Conservation (phyloP, 2,888 invertebrate genomes). For the Cyclophora punctaria region DNA sequence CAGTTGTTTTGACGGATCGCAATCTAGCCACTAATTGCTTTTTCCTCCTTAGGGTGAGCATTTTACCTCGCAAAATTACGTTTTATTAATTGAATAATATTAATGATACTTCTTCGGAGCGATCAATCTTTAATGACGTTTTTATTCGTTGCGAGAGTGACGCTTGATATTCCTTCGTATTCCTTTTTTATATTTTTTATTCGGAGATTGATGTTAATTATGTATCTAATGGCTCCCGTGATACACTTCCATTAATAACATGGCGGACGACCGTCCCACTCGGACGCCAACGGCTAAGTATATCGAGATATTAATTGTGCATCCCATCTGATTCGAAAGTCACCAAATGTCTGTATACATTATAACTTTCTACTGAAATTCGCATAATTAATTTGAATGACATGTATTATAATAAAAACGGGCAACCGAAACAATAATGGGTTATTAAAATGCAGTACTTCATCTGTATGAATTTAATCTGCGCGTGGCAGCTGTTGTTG, state of each 20-base stretch:
- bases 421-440: constrained; percentile 51
- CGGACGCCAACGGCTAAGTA: constrained; percentile 11
- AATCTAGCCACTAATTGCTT: constrained; percentile 76
- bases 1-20: constrained; percentile 75
- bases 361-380: constrained; percentile 17
- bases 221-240: constrained; percentile 73
- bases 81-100: constrained; percentile 76
- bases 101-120: constrained; percentile 70
- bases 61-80: constrained; percentile 68
- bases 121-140: constrained; percentile 74
- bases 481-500: constrained; percentile 57
- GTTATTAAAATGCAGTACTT: constrained; percentile 64
- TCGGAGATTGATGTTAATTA: constrained; percentile 68
- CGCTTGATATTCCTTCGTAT: constrained; percentile 45
- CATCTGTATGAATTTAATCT: constrained; percentile 54
- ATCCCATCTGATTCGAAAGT: constrained; percentile 6
- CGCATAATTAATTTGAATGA: constrained; percentile 27
- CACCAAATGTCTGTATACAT: constrained; percentile 7
- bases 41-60: constrained; percentile 69
- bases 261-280: constrained; percentile 56
- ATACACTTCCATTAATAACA: constrained; percentile 74
- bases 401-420: constrained; percentile 39
- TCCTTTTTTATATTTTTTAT: constrained; percentile 47
- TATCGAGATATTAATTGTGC: constrained; percentile 1
- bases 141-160: constrained; percentile 66